Percentiles rank a stretch among this genome's conserved stretches.
phyloP scores from a whole-genome alignment of 1,140 invertebrate genomes.

The Neodiprion fabricii region DNA sequence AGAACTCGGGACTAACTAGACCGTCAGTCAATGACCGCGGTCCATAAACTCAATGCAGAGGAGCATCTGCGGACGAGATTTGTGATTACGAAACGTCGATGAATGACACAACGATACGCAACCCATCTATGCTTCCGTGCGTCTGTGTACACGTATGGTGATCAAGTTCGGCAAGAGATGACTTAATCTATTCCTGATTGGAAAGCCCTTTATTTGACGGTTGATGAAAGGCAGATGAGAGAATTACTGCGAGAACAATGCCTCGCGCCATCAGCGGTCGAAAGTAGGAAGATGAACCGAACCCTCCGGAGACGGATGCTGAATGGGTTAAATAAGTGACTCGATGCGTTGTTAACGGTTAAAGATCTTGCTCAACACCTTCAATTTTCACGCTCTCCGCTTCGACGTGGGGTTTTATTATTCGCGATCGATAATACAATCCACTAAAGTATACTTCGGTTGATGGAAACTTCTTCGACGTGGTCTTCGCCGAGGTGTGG shows the following conservation, averaged over 20 bases:
- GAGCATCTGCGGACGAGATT: slow-evolving; percentile 2
- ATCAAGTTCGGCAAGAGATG: background rate
- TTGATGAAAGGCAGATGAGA: background rate
- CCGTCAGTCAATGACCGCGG: slow-evolving; percentile 6
- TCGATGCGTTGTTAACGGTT: background rate
- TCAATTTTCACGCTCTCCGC: background rate
- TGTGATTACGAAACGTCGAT: slow-evolving; percentile 1
- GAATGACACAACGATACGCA: background rate
- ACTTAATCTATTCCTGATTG: slow-evolving; percentile 1
- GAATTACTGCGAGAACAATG: slow-evolving; percentile 1
- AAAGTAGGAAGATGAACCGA: background rate
- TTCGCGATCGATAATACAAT: background rate
- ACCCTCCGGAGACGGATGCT: too few relatives aligned
- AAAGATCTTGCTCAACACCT: background rate
- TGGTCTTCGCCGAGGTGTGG: background rate
- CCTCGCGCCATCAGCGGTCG: background rate
- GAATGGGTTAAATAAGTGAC: too few relatives aligned
- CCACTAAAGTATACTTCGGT: too few relatives aligned
- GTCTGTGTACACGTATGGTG: background rate
- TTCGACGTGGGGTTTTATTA: background rate
- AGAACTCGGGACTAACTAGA: background rate
- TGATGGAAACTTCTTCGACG: too few relatives aligned
- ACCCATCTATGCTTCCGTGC: background rate
- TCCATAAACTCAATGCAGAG: background rate
- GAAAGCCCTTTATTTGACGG: background rate